Evolutionary conservation across 2,113 vertebrate genomes (phyloP).

Genomic region (western clawed frog (Xenopus tropicalis)): UCB_Xtro_10.0 CM004452.2:38123501-38124000

Average conservation of each 20-base stretch:
- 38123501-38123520: no score
- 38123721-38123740: no score
- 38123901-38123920: constrained; percentile 95
- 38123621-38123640: constrained; percentile 96
- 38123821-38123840: not conserved
- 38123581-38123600: constrained; percentile 99
- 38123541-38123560: no score
- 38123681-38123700: no score
- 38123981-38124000: constrained; percentile 91
- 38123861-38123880: constrained; percentile 94
- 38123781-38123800: no score
- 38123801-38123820: not conserved
- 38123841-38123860: constrained; percentile 55
- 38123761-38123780: no score
- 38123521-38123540: no score
- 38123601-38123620: constrained; percentile 97
- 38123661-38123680: not conserved
- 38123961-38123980: constrained; percentile 91
- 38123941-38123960: constrained; percentile 98
- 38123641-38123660: constrained; percentile 64
- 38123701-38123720: no score
- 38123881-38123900: constrained; percentile 95
- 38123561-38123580: constrained; percentile 70
- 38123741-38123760: no score
- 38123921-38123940: constrained; percentile 92